Base-by-base conservation (phyloP, 2,888 invertebrate species). In the Proisotoma minuta region DNA sequence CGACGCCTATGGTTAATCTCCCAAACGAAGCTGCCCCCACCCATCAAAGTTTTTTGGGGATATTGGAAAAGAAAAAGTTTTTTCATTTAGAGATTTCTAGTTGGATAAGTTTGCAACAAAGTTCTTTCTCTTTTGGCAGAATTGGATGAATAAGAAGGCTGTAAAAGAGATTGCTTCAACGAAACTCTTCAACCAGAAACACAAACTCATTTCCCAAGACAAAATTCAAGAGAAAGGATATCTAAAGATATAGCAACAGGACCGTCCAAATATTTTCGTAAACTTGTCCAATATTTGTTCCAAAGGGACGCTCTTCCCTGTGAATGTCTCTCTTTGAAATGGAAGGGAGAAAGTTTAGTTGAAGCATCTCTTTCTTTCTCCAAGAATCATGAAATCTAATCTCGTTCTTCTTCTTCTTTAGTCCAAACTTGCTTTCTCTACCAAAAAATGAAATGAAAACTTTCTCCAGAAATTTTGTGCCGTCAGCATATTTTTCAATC, bases 91-190 rank as follows among this genome's bases (percentile, higher is more conserved):
- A 49, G 49, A 34, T 49, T 49, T 20, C 20, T 49, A 49, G 8
- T 49, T 15, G 49, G 23, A 34, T 34, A 34, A 34, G 34, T 34
- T 10, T n/a, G n/a, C n/a, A n/a, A n/a, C n/a, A n/a, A n/a, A n/a
- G n/a, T n/a, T 34, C 15, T 34, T 34, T 10, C 34, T 34, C 34
- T 34, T 34, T 15, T 34, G 34, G 34, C 34, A 10, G 34, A 34
- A 34, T 34, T 34, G 34, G 34, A 34, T 34, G 34, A 24, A 23
- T 20, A 23, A 8, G 49, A 24, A 49, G 49, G 49, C 24, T 49
- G 49, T 49, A 49, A 49, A 49, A 49, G 49, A 49, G 49, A 49
- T 49, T 49, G 49, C 49, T 49, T 49, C 24, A 15, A 20, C 43
- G 20, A 23, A 23, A 34, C 34, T 34, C 34, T 34, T 34, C 34